Evolutionary conservation across 2,888 invertebrate genomes (phyloP).

Genomic region (Myopa tessellatipennis): DNA sequence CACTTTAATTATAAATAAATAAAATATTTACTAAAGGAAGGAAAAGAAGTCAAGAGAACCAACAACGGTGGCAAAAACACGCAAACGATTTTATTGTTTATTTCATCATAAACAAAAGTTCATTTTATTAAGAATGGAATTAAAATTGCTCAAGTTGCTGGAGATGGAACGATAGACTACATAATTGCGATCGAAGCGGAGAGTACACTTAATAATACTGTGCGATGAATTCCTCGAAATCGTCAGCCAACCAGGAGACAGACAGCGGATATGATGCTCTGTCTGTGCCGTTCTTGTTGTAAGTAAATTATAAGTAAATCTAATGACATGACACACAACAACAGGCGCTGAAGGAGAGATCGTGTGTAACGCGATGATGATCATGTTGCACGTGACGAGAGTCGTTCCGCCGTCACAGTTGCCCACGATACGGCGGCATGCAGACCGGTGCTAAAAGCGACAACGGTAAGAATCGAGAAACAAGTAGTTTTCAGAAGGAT

Average conservation of each 20-base stretch:
- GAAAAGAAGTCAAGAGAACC: too few relatives aligned
- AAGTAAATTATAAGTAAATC: conserved; percentile 10
- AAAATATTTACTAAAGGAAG: too few relatives aligned
- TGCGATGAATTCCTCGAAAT: too few relatives aligned
- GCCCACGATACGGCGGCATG: background rate
- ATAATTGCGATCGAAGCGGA: too few relatives aligned
- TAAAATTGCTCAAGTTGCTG: background rate
- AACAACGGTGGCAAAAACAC: too few relatives aligned
- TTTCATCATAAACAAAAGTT: background rate
- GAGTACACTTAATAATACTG: too few relatives aligned
- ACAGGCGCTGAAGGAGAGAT: conserved; percentile 5
- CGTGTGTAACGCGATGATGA: background rate
- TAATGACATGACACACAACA: conserved; percentile 2
- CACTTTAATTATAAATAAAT: too few relatives aligned
- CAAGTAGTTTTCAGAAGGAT: too few relatives aligned
- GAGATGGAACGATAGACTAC: background rate
- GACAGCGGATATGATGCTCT: background rate
- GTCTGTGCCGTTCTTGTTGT: background rate
- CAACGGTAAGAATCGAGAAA: background rate
- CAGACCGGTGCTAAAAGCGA: background rate
- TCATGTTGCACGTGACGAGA: background rate
- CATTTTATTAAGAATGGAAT: background rate
- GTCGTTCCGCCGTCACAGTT: background rate
- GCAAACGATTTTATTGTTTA: too few relatives aligned
- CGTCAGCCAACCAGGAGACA: too few relatives aligned